Conservation (phyloP, 1,140 invertebrate species). For the Cydia amplana region DNA sequence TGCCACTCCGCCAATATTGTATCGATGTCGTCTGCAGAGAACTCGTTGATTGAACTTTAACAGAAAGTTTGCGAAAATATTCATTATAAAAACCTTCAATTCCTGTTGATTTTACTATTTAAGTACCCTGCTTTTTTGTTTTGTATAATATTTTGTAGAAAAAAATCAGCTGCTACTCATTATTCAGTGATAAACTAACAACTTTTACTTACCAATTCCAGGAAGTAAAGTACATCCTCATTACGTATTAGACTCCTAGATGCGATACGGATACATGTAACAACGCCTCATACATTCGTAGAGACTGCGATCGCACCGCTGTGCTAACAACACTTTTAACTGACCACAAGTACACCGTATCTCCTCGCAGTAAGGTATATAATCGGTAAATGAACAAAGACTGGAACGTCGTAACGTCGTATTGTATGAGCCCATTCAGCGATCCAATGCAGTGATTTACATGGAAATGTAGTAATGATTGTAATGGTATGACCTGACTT, state of each 20-base stretch:
- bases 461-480: conserved; percentile 1
- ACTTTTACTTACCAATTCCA: not conserved
- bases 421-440: conserved; percentile 11
- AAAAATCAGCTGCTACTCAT: too few relatives aligned
- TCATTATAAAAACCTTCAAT: too few relatives aligned
- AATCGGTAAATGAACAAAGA: not conserved
- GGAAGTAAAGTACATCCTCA: not conserved
- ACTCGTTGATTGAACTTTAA: too few relatives aligned
- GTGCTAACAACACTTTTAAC: not conserved
- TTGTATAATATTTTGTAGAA: too few relatives aligned
- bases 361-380: not conserved
- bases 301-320: not conserved
- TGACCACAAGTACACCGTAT: not conserved
- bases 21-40: too few relatives aligned
- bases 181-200: not conserved
- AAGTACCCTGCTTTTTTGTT: too few relatives aligned
- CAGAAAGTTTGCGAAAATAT: too few relatives aligned
- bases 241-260: not conserved
- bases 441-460: not conserved
- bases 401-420: not conserved
- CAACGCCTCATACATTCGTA: not conserved
- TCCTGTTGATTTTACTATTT: too few relatives aligned
- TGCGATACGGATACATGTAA: not conserved
- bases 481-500: not conserved
- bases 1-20: too few relatives aligned